Evolutionary conservation across 2,888 invertebrate genomes (phyloP).

Genomic region (Girardia tigrina): DNA sequence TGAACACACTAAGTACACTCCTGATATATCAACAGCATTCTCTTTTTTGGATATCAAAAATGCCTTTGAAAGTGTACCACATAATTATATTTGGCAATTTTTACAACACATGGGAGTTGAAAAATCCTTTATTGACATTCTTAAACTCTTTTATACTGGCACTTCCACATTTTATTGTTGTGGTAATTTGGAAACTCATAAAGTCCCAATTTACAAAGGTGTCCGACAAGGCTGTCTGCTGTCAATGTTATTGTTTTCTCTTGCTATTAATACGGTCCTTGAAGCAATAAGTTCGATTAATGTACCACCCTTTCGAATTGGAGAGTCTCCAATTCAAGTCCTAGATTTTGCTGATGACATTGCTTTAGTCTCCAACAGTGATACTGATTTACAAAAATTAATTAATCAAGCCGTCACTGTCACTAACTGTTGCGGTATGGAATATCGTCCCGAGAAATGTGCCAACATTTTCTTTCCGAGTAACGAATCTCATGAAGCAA

Average conservation of each 20-base stretch:
- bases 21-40: background rate
- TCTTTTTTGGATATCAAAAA: background rate
- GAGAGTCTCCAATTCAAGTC: background rate
- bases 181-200: background rate
- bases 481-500: background rate
- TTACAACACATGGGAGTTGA: background rate
- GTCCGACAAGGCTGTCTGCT: background rate
- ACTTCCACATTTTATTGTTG: background rate
- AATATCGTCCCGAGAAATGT: background rate
- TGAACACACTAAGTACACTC: background rate
- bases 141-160: background rate
- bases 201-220: background rate
- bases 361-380: background rate
- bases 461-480: background rate
- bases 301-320: background rate
- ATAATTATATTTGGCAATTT: background rate
- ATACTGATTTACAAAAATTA: background rate
- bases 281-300: background rate
- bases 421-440: background rate
- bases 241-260: background rate
- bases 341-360: background rate
- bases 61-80: background rate
- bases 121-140: background rate
- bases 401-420: background rate
- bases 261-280: background rate